Evolutionary conservation across 2,888 invertebrate genomes (phyloP).

Genomic region (Atethmia centrago): DNA sequence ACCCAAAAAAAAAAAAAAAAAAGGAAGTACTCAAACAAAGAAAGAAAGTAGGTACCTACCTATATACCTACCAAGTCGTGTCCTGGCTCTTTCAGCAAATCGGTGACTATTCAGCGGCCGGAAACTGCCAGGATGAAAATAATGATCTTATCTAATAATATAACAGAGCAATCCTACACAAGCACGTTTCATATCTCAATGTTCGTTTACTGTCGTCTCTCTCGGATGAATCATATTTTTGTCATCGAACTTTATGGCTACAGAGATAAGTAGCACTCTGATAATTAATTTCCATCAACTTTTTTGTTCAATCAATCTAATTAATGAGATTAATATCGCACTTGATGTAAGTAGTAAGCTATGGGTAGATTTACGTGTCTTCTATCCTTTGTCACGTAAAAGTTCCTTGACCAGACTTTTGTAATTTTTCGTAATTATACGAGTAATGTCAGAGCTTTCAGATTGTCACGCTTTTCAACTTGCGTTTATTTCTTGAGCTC

Average conservation of each 20-base stretch:
- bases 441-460: conserved; percentile 70
- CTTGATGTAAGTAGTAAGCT: conserved; percentile 25
- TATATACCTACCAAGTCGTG: background rate
- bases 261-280: conserved; percentile 38
- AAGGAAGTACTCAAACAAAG: conserved; percentile 13
- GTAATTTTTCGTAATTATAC: conserved; percentile 73
- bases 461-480: conserved; percentile 78
- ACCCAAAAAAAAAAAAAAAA: too few species aligned
- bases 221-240: conserved; percentile 33
- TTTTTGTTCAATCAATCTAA: conserved; percentile 41
- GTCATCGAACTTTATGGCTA: conserved; percentile 39
- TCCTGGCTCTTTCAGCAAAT: conserved; percentile 15
- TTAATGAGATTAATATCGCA: conserved; percentile 50
- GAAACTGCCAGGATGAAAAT: conserved; percentile 38
- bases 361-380: conserved; percentile 19
- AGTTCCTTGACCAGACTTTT: conserved; percentile 42
- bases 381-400: conserved; percentile 34
- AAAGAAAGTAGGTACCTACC: conserved; percentile 15
- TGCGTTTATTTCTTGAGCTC: conserved; percentile 78
- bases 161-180: conserved; percentile 42
- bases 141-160: conserved; percentile 45
- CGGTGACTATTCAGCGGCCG: conserved; percentile 24
- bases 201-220: conserved; percentile 29
- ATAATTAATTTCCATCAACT: conserved; percentile 56
- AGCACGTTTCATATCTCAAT: conserved; percentile 32